phyloP scores from a whole-genome alignment of 2,888 invertebrate genomes.

The Heliconius cydno region DNA sequence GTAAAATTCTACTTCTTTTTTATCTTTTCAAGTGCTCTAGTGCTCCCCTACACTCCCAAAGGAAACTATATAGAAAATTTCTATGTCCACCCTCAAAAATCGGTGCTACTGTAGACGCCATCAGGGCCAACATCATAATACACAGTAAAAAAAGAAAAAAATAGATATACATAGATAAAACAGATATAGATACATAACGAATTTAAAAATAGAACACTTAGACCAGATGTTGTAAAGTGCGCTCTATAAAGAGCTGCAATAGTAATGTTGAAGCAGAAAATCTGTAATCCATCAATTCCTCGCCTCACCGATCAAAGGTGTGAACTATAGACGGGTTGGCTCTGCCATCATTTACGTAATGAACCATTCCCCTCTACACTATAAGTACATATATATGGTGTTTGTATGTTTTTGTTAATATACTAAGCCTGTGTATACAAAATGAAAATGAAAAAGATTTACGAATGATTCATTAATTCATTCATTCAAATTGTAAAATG shows the following conservation, averaged over 20 bases:
- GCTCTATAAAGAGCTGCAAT: conserved; percentile 13
- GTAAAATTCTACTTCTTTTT: too few relatives aligned
- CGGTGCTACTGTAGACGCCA: too few relatives aligned
- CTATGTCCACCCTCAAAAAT: too few relatives aligned
- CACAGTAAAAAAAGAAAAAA: too few relatives aligned
- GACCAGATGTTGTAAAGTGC: neutral
- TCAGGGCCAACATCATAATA: too few relatives aligned
- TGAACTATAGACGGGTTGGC: conserved; percentile 42
- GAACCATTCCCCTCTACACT: conserved; percentile 1
- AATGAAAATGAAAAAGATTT: neutral
- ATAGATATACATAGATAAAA: too few relatives aligned
- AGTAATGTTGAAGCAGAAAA: conserved; percentile 31
- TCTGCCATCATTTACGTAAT: conserved; percentile 30
- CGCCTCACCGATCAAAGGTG: conserved; percentile 65
- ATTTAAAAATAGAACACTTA: neutral
- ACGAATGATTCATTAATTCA: neutral
- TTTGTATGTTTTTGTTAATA: conserved; percentile 1
- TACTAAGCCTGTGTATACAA: neutral
- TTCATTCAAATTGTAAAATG: too few relatives aligned
- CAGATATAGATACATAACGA: neutral
- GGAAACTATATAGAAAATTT: too few relatives aligned
- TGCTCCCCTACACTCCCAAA: too few relatives aligned
- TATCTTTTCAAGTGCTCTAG: too few relatives aligned
- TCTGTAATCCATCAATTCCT: conserved; percentile 61
- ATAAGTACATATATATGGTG: neutral